A percentile compares a stretch with the other conserved stretches of the same genome.
phyloP scores from a whole-genome alignment of 2,888 invertebrate genomes.

The Apocheima hispidaria region DNA sequence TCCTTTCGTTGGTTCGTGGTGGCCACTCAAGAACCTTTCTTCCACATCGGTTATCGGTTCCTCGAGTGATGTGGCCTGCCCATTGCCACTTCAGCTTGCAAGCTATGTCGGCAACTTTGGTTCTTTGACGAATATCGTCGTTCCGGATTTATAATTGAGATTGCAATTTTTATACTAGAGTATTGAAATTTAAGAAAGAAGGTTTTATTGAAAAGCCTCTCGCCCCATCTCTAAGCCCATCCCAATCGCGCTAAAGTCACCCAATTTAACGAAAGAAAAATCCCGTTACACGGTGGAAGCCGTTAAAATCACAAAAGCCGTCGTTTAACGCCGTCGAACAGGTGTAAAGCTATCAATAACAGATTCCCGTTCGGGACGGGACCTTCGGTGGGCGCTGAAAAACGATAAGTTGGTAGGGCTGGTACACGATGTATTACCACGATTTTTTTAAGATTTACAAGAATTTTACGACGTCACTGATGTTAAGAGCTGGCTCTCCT shows the following conservation, averaged over 20 bases:
- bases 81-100: no score
- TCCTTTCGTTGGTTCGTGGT: no score
- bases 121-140: no score
- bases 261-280: constrained; percentile 30
- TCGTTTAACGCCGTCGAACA: constrained; percentile 48
- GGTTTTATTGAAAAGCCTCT: no score
- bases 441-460: background rate
- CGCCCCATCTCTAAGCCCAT: constrained; percentile 2
- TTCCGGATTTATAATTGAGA: no score
- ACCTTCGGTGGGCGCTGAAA: constrained; percentile 62
- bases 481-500: no score
- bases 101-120: no score
- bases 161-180: background rate
- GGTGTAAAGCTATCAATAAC: constrained; percentile 65
- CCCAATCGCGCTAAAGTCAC: constrained; percentile 12
- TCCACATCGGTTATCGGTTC: no score
- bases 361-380: constrained; percentile 58
- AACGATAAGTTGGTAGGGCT: constrained; percentile 74
- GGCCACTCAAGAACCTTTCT: no score
- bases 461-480: no score
- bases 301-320: constrained; percentile 40
- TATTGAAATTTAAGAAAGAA: no score
- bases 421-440: constrained; percentile 37
- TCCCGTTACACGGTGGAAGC: constrained; percentile 24
- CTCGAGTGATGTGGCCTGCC: no score